Conservation (phyloP, 2,888 invertebrate genomes). For the Melanostoma scalare region DNA sequence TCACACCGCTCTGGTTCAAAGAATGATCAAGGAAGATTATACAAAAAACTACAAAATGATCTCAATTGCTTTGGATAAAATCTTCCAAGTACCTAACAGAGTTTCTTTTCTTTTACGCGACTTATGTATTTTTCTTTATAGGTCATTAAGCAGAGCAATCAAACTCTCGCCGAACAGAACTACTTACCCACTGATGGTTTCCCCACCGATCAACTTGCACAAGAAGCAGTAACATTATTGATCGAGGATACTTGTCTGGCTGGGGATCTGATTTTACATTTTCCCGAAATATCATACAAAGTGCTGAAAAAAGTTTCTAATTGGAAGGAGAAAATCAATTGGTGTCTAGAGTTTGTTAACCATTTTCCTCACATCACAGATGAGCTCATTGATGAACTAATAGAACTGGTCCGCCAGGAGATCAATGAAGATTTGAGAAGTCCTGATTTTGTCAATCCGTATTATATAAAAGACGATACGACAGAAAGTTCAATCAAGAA, state of each 20-base stretch:
- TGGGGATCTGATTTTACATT: conserved; percentile 74
- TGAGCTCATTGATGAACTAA: conserved; percentile 69
- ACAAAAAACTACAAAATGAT: conserved; percentile 75
- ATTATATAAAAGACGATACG: conserved; percentile 4
- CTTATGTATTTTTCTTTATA: conserved; percentile 22
- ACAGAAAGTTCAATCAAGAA: background rate
- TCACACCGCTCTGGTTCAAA: conserved; percentile 72
- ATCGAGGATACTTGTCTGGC: conserved; percentile 74
- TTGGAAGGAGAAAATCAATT: conserved; percentile 73
- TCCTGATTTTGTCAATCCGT: conserved; percentile 58
- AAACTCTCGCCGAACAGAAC: conserved; percentile 56
- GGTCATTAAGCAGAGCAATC: conserved; percentile 72
- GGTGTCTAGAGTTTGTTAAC: conserved; percentile 74
- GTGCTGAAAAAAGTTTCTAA: conserved; percentile 59
- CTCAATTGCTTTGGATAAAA: conserved; percentile 72
- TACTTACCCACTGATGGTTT: conserved; percentile 70
- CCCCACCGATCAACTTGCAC: conserved; percentile 55
- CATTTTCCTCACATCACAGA: conserved; percentile 71
- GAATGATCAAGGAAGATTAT: conserved; percentile 69
- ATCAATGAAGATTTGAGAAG: conserved; percentile 73
- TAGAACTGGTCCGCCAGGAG: conserved; percentile 73
- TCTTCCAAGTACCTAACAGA: conserved; percentile 69
- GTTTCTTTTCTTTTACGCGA: background rate
- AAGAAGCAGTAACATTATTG: conserved; percentile 68
- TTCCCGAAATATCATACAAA: conserved; percentile 74